These are phyloP conservation scores for Eupithecia subumbrata DNA, from an alignment of 2,888 invertebrate species.

Conservation along the genomic window DNA sequence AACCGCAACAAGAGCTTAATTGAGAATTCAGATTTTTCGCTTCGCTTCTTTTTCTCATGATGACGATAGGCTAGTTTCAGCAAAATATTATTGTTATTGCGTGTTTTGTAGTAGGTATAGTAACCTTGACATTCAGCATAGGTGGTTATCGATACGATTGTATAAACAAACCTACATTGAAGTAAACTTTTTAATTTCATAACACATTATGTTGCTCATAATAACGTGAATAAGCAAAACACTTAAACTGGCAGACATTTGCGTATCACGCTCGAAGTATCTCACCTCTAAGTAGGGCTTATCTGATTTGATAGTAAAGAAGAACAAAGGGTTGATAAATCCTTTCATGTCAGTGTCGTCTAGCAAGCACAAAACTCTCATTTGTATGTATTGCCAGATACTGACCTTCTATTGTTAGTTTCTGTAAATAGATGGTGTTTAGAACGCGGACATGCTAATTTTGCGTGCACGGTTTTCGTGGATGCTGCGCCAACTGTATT, in stretches of 20 bases:
- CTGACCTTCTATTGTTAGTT: conserved; percentile 79
- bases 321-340: conserved; percentile 22
- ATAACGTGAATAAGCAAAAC: conserved; percentile 14
- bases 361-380: conserved; percentile 48
- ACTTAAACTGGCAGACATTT: conserved; percentile 1
- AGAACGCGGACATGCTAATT: conserved; percentile 77
- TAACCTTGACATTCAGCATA: conserved; percentile 44
- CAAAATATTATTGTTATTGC: conserved; percentile 27
- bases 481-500: conserved; percentile 61
- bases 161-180: conserved; percentile 27
- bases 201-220: conserved; percentile 22
- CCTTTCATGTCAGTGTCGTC: conserved; percentile 17
- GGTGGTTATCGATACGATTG: conserved; percentile 32
- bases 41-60: background rate
- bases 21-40: background rate
- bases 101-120: conserved; percentile 32
- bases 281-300: background rate
- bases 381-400: conserved; percentile 66
- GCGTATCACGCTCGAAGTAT: background rate
- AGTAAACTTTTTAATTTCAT: conserved; percentile 20
- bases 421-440: conserved; percentile 73
- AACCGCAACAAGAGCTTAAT: background rate
- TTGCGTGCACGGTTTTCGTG: conserved; percentile 66
- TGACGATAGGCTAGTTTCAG: conserved; percentile 11
- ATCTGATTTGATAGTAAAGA: conserved; percentile 15